Base-by-base conservation (phyloP, 2,888 invertebrate genomes). In the Leptinotarsa haldemani region DNA sequence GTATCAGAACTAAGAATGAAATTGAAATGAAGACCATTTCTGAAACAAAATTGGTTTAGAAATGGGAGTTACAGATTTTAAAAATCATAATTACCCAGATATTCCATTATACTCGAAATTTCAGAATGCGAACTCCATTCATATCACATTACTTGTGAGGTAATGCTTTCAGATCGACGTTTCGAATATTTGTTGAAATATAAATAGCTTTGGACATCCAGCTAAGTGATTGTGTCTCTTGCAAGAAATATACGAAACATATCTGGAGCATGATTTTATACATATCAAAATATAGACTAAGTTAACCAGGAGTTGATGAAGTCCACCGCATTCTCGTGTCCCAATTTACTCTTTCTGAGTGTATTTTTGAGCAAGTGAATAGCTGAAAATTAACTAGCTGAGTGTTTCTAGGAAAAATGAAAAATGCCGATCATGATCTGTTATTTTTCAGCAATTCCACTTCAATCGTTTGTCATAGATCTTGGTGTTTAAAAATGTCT, bases 181-280 rank as follows among this genome's bases (percentile, higher is more conserved):
- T 71, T 73, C 73, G 74, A 46, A 73, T 65, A 69, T 74, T 78
- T 74, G 65, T 73, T 78, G 78, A 71, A 76, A 70, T 30, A 74
- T 68, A 74, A 75, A 58, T 58, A 74, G 75, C 74, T 64, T 47
- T 48, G 52, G 70, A 69, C 78, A 78, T 71, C 76, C 67, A 69
- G 72, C 70, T 80, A 80, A 83, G 82, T 83, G 84, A 84, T 85
- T 85, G 84, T 85, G 84, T 85, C 85, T 85, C 85, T 84, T 82
- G 80, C 80, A 77, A 73, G 71, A 77, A 80, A 76, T 70, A 72
- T 77, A 63, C 74, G 67, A 75, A 71, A 65, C 69, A 73, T 74
- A 74, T 65, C 73, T 53, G 15, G 65, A 71, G 71, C 56, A 53
- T 71, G 67, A 65, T 69, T 71, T 53, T 53, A 82, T 79, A 85